Evolutionary conservation across 2,113 vertebrate genomes (phyloP).

Genomic region (Vicugna pacos): DNA sequence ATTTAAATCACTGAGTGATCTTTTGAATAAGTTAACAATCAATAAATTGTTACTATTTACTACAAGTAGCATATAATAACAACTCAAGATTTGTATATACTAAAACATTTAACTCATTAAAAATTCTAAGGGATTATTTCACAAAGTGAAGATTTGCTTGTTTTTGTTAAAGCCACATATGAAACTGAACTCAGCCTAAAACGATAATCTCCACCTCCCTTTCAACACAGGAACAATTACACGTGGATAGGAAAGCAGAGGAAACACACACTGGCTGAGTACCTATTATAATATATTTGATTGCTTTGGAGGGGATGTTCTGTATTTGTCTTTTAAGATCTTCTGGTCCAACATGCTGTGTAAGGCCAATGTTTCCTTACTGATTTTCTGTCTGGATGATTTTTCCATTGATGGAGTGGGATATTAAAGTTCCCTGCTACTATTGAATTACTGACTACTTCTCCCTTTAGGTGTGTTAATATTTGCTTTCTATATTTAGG

Average conservation of each 20-base stretch:
- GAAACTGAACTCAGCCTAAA: neutral
- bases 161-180: constrained; percentile 18
- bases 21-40: neutral
- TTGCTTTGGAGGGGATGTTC: neutral
- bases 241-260: neutral
- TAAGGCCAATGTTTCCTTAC: neutral
- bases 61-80: neutral
- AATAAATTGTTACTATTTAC: neutral
- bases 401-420: neutral
- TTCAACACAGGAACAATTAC: neutral
- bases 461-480: neutral
- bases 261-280: neutral
- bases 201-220: neutral
- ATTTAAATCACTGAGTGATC: neutral
- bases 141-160: constrained; percentile 20
- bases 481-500: neutral
- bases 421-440: neutral
- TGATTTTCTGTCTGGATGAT: neutral
- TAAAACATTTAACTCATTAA: constrained; percentile 6
- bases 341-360: neutral
- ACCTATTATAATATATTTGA: neutral
- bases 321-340: neutral
- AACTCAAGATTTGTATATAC: neutral
- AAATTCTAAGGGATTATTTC: constrained; percentile 21
- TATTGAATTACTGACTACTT: neutral